Evolutionary conservation across 2,888 invertebrate genomes (phyloP), one percentile per base, ranked within the genome.

Genomic region (Pristionchus japonicus): DNA sequence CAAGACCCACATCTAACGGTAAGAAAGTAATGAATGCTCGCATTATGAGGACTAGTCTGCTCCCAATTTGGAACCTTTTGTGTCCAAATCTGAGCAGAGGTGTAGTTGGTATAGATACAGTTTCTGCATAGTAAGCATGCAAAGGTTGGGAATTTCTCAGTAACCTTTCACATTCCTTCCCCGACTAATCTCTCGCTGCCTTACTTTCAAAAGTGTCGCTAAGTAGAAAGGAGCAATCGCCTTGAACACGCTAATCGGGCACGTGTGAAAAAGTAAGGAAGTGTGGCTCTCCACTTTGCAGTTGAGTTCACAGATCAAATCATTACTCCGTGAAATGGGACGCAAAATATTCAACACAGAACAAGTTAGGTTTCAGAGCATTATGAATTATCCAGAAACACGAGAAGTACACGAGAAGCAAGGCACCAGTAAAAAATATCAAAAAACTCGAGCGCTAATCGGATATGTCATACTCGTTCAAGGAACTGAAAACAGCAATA

Each of bases 121-220:
- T 6, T 57, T 57, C 57, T 7, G 23, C 23, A n/a, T 23, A 7
- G 57, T 23, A n/a, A 57, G 57, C 20, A 57, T 3, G 20, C 20
- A 57, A 57, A 57, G 57, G 57, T 20, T 11, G n/a, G 6, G 64
- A 64, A 64, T 31, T 64, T 64, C 64, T 64, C 27, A 31, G 64
- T 37, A 70, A 70, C 70, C 27, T 70, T 70, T 70, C 7, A 17
- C 64, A 64, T 34, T 67, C 15, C 67, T 52, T 67, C 15, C 67
- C 17, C 37, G 70, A 17, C 70, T 70, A 70, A 70, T 70, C 40
- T 70, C 20, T 17, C 70, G 4, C 37, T 70, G 23, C 70, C 70
- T 70, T 70, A 70, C 70, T 70, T 70, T 70, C 37, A 34, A 37
- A 70, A 70, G 70, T 37, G 37, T 70, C 37, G 70, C 57, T 64